These are phyloP conservation scores for Clarias batrachus DNA, from an alignment of 2,113 vertebrate genomes.

Conservation along the genomic window DNA sequence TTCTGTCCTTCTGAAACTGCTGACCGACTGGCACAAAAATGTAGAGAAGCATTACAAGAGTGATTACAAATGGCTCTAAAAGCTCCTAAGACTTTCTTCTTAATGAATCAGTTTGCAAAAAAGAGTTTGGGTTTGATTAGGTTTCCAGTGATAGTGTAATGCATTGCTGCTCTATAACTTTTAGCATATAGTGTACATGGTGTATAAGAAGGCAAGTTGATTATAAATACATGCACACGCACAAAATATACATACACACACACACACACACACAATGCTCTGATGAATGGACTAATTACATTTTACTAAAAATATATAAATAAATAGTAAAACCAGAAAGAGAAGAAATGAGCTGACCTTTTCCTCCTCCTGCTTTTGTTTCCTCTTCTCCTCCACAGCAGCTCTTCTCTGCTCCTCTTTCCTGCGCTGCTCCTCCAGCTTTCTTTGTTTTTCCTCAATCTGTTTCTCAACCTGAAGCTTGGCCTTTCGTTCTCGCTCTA, in stretches of 20 bases:
- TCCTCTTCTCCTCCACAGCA: constrained; percentile 90
- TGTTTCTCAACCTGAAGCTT: constrained; percentile 88
- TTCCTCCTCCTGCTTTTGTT: constrained; percentile 86
- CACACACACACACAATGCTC: too few species aligned
- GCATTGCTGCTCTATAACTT: background rate
- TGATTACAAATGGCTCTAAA: background rate
- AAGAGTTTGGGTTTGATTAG: background rate
- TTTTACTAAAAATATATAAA: background rate
- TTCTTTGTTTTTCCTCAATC: constrained; percentile 87
- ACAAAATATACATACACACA: too few species aligned
- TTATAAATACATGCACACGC: too few species aligned
- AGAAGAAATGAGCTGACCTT: constrained; percentile 71
- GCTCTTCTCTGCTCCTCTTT: constrained; percentile 87
- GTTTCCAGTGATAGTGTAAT: background rate
- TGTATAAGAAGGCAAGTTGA: background rate
- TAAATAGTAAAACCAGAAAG: background rate
- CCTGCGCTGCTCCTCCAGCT: constrained; percentile 83
- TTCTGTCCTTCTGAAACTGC: background rate
- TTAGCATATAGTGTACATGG: background rate
- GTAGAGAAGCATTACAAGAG: background rate
- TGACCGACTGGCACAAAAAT: background rate
- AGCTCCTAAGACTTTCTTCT: background rate
- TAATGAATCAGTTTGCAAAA: background rate
- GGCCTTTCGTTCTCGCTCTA: constrained; percentile 89
- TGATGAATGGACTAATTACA: background rate